Evolutionary conservation across 1,140 invertebrate genomes (phyloP), one percentile per base, ranked within the genome.

Genomic region (Ectropis grisescens): DNA sequence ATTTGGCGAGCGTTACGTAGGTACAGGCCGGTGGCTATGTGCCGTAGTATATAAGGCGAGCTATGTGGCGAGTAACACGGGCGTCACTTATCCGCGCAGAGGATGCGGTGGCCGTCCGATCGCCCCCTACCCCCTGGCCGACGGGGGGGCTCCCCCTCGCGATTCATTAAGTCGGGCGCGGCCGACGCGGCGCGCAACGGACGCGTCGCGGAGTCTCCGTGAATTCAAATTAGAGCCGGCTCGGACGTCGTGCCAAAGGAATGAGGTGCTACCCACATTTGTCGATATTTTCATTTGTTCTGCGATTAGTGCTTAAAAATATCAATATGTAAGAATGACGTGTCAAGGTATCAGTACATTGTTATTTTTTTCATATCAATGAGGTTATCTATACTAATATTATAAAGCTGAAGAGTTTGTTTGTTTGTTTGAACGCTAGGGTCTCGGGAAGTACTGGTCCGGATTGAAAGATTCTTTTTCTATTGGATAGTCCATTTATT

Each of bases 111-210:
- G 71, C 64, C 56, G 60, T 65, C 62, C 69, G 65, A 66, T 69
- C 58, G 46, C 57, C 69, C 68, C 67, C 60, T 32, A 40, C 47
- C 40, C 44, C 44, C 41, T 11, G 23, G 24, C 41, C 33, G 42
- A 13, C 29, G 15, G 8, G 19, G 19, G 22, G 44, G 51, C 34
- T 42, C 45, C 62, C 64, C 59, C 70, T 65, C 74, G 74, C 75
- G 75, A 80, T 76, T 80, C 75, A 80, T 80, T 80, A 80, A 80
- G 65, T 75, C 71, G 72, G 76, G 68, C 75, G 78, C 75, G 80
- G 76, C 66, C 64, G 68, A 57, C 71, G 69, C 71, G 78, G 72
- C 69, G 16, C 71, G 69, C 71, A 75, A 71, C 69, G 16, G 67
- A 74, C 74, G 67, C 64, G 70, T 74, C 74, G 74, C 74, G 74